Evolutionary conservation across 1,140 invertebrate genomes (phyloP), one percentile per base, ranked within the genome.

Genomic region (Dryas iulia): DNA sequence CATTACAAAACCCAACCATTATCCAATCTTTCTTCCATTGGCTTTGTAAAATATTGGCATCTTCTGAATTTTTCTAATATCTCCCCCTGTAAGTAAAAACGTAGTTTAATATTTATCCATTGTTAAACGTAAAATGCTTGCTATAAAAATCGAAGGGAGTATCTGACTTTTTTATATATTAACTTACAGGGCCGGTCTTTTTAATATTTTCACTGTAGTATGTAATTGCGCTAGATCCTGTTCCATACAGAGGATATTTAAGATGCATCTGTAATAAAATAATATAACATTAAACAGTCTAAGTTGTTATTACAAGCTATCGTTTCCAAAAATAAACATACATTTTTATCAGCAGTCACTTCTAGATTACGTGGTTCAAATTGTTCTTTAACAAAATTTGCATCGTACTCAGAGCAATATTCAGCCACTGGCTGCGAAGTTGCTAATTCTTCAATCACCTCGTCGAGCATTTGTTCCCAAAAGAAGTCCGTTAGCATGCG

Each of bases 391-490:
- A 89, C 68, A 52, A 79, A 92, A 64, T 91, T 87, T 2, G 85
- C 77, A 18, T 90, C 82, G 39, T 91, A 87, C 60, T 91, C 89
- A 0, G 89, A 76, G 53, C 87, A 91, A 33, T 89, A 89, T 59
- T 92, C 89, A 5, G 62, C 69, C 0, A 84, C 79, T 10, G 81
- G 81, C 14, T 86, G 72, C 1, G 81, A 79, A 3, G 83, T 84
- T 4, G 75, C 79, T 10, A 91, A 54, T 61, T 91, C 91, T 12
- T 90, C 84, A 18, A 91, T 84, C 0, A 91, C 85, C 75, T 92
- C 89, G 12, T 86, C 83, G 4, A 91, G 57, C 87, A 92, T 91
- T 83, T 91, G 86, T 53, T 89, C 87, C 89, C 89, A 91, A 67
- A 90, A 90, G 69, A 91, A 91, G 69, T 92, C 84, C 3, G 82